Evolutionary conservation across 2,113 vertebrate genomes (phyloP), one percentile per base, ranked within the genome.

Genomic region (Forbesichthys papilliferus): DNA sequence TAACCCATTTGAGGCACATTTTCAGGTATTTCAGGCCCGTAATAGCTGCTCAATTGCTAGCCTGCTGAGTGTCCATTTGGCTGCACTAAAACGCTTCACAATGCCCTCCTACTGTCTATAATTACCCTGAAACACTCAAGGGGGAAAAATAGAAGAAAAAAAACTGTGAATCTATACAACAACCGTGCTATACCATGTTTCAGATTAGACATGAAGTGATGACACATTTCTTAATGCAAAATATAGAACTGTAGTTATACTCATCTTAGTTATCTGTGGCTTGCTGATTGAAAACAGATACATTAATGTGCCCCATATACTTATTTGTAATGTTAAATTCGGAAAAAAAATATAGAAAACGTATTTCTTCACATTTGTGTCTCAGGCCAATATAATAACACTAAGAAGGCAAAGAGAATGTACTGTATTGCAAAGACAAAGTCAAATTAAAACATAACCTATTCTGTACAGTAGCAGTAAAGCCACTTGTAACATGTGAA

Each of bases 21-120:
- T 85, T 72, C 68, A 74, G 78, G 86, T 83, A 82, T 86, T 90
- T 91, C 68, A 88, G 76, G 73, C 77, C 82, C 81, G 74, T 89
- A 91, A 93, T 90, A 87, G 90, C 88, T 82, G 73, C 74, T 80
- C 88, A 92, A 94, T 91, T 92, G 89, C 87, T 85, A 60, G 82
- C 82, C 91, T 85, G 89, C 87, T 91, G 90, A 77, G 88, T 78
- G 84, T 91, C 88, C 87, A 83, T 91, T 89, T 92, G 84, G 74
- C 80, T 74, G 68, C 83, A 73, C 70, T 69, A 78, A 90, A 81
- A 88, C 79, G 81, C 87, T 87, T 52, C 78, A 74, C 86, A 88
- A 89, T 83, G 79, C 76, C 69, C 82, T 88, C 71, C 78, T 68
- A 81, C 81, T 68, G 68, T 72, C 83, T 83, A 74, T 87, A 92